These are phyloP conservation scores for Acanthosepion lycidas DNA, from an alignment of 2,888 invertebrate genomes.

Conservation along the genomic window DNA sequence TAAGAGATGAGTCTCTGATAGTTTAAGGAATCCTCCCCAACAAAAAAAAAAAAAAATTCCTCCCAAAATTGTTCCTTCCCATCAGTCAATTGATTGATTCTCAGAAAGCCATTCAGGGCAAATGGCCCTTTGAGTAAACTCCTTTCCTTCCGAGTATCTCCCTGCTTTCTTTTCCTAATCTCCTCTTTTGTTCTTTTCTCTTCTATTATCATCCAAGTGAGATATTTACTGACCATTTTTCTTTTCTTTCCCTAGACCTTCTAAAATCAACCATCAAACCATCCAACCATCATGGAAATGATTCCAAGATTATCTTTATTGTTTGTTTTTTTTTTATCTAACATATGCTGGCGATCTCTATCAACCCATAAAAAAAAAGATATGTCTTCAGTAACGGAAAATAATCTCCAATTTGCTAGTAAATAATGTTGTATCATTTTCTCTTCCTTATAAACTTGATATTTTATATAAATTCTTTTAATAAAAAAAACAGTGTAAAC, in stretches of 20 bases:
- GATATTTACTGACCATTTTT: background rate
- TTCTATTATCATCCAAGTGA: background rate
- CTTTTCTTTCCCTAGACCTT: background rate
- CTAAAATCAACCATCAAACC: background rate
- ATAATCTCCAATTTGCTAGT: background rate
- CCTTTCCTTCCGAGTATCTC: background rate
- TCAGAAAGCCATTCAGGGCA: conserved; percentile 1
- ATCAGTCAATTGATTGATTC: conserved; percentile 33
- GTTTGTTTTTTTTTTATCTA: background rate
- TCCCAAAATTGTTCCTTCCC: background rate
- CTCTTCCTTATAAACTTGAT: background rate
- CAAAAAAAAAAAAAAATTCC: background rate
- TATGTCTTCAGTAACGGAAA: background rate
- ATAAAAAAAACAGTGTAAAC: background rate
- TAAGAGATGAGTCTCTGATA: conserved; percentile 33
- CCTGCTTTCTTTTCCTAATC: background rate
- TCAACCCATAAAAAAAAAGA: background rate
- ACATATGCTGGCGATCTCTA: background rate
- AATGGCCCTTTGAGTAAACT: background rate
- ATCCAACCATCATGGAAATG: background rate
- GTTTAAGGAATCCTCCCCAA: background rate
- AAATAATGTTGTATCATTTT: background rate
- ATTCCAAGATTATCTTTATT: background rate
- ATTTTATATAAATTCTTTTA: background rate
- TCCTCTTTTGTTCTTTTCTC: background rate